Evolutionary conservation across 2,113 vertebrate genomes (phyloP).

Genomic region (Chauna torquata): DNA sequence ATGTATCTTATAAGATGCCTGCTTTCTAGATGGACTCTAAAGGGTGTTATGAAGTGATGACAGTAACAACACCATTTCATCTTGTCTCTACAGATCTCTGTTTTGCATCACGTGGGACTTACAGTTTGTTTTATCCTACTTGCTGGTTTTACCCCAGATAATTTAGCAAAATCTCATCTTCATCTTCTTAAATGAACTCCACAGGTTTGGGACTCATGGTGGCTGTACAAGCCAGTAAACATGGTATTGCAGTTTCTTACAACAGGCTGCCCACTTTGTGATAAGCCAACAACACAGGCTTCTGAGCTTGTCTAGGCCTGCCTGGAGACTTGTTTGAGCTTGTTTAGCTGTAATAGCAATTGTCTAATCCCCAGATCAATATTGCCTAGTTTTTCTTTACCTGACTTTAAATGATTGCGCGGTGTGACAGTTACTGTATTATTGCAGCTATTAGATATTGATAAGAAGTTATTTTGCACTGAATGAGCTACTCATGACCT

Average conservation of each 20-base stretch:
- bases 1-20: background rate
- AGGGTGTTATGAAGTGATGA: background rate
- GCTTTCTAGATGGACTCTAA: background rate
- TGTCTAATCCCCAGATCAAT: background rate
- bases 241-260: background rate
- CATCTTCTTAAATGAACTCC: background rate
- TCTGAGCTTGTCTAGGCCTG: background rate
- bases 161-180: background rate
- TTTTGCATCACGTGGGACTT: background rate
- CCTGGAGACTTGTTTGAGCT: background rate
- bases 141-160: background rate
- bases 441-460: background rate
- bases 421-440: no score
- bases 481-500: background rate
- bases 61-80: background rate
- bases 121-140: background rate
- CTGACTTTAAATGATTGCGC: background rate
- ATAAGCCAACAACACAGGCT: background rate
- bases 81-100: background rate
- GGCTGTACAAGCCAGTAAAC: background rate
- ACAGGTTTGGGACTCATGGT: background rate
- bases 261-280: background rate
- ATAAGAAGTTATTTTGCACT: background rate
- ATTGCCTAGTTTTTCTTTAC: background rate
- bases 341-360: background rate